Evolutionary conservation across 2,888 invertebrate genomes (phyloP).

Genomic region (Cylindroiulus punctatus): DNA sequence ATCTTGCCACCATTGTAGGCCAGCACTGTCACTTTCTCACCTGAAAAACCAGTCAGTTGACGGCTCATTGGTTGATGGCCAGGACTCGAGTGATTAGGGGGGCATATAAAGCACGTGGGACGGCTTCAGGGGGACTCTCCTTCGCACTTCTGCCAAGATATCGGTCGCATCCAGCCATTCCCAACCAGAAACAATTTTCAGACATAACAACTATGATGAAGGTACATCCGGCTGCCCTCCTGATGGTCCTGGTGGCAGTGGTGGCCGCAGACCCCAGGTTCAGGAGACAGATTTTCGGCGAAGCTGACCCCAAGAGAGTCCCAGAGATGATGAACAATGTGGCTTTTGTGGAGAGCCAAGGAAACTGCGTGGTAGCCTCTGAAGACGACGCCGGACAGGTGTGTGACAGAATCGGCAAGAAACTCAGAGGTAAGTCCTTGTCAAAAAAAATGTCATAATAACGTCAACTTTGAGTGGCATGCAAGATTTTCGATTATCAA

Average conservation of each 20-base stretch:
- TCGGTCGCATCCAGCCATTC: not conserved
- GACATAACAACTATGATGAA: not conserved
- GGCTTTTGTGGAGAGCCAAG: conserved; percentile 50
- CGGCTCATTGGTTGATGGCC: conserved; percentile 44
- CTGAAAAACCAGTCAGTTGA: not conserved
- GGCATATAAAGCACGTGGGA: conserved; percentile 47
- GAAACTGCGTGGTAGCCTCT: conserved; percentile 50
- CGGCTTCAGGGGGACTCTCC: conserved; percentile 12
- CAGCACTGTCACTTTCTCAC: conserved; percentile 47
- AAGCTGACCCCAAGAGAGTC: conserved; percentile 46
- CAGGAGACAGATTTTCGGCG: conserved; percentile 44
- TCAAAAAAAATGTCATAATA: no score
- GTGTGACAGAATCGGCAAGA: conserved; percentile 54
- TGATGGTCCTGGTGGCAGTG: conserved; percentile 3
- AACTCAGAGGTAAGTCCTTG: conserved; percentile 52
- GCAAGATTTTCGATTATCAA: no score
- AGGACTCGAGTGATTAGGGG: not conserved
- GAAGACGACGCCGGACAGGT: conserved; percentile 39
- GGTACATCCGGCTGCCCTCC: not conserved
- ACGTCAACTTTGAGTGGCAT: no score
- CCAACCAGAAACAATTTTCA: not conserved
- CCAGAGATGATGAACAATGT: conserved; percentile 51
- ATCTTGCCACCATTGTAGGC: conserved; percentile 22
- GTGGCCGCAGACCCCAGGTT: not conserved
- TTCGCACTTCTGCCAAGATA: conserved; percentile 3